Base-by-base conservation (phyloP, 2,113 vertebrate genomes). In the Notarius quadriscutis region DNA sequence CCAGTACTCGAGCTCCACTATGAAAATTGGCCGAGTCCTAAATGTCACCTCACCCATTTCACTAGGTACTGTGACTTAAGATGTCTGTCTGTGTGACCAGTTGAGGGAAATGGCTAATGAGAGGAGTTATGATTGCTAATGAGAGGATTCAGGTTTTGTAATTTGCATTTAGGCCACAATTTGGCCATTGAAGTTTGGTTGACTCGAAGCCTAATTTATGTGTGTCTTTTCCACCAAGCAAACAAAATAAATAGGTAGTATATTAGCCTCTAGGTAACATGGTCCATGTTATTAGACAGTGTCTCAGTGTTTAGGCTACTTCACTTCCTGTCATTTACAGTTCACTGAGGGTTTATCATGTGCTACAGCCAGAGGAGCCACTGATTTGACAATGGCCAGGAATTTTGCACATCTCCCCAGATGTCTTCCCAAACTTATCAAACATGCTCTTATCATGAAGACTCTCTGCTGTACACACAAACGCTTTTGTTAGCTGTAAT, bases 1-100 rank as follows among this genome's bases (percentile, higher is more conserved):
- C 91, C 92, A 93, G 89, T 92, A 92, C 94, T 93, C 95, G 93
- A 94, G 92, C 93, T 95, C 94, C 69, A 92, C 93, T 94, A 93
- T 92, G 89, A 92, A 92, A 92, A 81, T 92, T 92, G 79, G 92
- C 91, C 86, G 57, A 89, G 93, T 86, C 85, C 93, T 91, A 92
- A 92, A 84, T 90, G 92, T 94, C 92, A 89, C 83, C 89, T 93
- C 91, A 83, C 92, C 78, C 90, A 90, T 92, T 93, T 91, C 90
- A 88, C 92, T 96, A 94, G 95, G 95, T 96, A 96, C 94, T 95
- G 92, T 93, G 17, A 92, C 84, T 25, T 80, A 55, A 34, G 58
- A 80, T 60, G 0, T 25, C 27, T 79, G 55, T 71, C 30, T 72
- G 20, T 51, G 20, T 77, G 74, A 30, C 30, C 81, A 81, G 30